A percentile compares a stretch with the other conserved stretches of the same genome.
phyloP scores from a whole-genome alignment of 2,888 invertebrate species.

The Drosophila kanekoi region DNA sequence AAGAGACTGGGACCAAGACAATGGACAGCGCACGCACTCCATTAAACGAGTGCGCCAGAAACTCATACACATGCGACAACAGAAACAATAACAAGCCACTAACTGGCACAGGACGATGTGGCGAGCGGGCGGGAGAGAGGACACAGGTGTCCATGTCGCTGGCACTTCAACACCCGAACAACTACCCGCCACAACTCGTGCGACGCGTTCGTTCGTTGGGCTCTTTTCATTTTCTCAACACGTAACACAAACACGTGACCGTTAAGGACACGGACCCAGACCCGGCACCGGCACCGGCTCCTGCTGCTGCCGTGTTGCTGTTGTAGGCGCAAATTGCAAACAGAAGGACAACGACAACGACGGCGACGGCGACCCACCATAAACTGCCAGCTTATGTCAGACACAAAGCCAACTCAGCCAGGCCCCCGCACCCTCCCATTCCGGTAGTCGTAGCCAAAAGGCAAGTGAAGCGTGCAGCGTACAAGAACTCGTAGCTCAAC shows the following conservation, averaged over 20 bases:
- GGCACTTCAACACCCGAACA: conserved; percentile 70
- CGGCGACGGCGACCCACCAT: conserved; percentile 50
- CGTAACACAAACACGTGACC: conserved; percentile 81
- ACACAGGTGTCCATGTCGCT: conserved; percentile 77
- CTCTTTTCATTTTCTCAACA: conserved; percentile 81
- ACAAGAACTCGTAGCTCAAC: conserved; percentile 48
- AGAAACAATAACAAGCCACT: conserved; percentile 69
- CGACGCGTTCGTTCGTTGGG: conserved; percentile 31
- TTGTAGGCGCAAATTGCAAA: conserved; percentile 82
- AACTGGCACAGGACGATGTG: conserved; percentile 51
- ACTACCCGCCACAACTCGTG: conserved; percentile 25
- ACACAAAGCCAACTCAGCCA: conserved; percentile 72
- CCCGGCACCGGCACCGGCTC: conserved; percentile 12
- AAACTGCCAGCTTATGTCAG: conserved; percentile 81
- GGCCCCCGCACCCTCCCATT: neutral
- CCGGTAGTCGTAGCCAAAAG: conserved; percentile 40
- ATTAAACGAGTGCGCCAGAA: conserved; percentile 61
- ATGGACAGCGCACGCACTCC: conserved; percentile 71
- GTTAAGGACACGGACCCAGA: conserved; percentile 69
- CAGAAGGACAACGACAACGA: conserved; percentile 72
- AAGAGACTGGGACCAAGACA: conserved; percentile 32
- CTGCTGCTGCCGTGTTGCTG: conserved; percentile 31
- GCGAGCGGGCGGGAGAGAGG: conserved; percentile 12
- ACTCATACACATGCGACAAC: conserved; percentile 52
- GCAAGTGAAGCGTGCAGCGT: conserved; percentile 59